Percentiles rank a stretch among this genome's conserved stretches.
Evolutionary conservation across 23 tunicate species (phyloP).

Genomic region (Oikopleura vanhoeffeni): DNA sequence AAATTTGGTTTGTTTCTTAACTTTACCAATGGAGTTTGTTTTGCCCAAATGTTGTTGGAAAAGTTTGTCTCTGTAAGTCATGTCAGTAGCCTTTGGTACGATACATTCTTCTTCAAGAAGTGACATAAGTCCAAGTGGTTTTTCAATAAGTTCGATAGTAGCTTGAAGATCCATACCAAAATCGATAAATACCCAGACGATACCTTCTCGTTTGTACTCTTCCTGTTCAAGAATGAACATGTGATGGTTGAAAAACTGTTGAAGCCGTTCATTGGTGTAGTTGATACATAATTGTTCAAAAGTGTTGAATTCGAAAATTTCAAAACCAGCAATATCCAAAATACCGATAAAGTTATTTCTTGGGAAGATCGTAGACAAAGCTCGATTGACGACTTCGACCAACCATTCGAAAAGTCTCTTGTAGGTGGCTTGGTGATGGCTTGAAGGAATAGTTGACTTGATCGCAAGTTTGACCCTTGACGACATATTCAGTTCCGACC

Average conservation of each 20-base stretch:
- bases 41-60: not conserved
- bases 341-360: conserved; percentile 83
- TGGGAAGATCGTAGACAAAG: conserved; percentile 57
- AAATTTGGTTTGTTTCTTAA: not conserved
- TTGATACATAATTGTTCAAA: too few species aligned
- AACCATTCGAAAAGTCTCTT: conserved; percentile 49
- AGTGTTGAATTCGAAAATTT: too few species aligned
- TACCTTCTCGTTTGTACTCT: conserved; percentile 92
- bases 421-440: too few species aligned
- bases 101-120: not conserved
- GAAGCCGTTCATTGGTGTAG: too few species aligned
- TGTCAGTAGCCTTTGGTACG: too few species aligned
- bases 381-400: too few species aligned
- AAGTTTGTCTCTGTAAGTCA: not conserved
- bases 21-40: not conserved
- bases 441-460: conserved; percentile 70
- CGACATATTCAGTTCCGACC: conserved; percentile 79
- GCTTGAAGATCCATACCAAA: conserved; percentile 89
- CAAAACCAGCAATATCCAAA: too few species aligned
- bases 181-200: conserved; percentile 82
- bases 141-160: conserved; percentile 89
- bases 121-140: conserved; percentile 7
- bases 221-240: too few species aligned
- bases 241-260: too few species aligned
- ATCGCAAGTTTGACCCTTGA: too few species aligned